Percentiles rank a stretch among this genome's conserved stretches.
Evolutionary conservation across 2,888 invertebrate genomes (phyloP).

Genomic region (Diaprepes abbreviatus): DNA sequence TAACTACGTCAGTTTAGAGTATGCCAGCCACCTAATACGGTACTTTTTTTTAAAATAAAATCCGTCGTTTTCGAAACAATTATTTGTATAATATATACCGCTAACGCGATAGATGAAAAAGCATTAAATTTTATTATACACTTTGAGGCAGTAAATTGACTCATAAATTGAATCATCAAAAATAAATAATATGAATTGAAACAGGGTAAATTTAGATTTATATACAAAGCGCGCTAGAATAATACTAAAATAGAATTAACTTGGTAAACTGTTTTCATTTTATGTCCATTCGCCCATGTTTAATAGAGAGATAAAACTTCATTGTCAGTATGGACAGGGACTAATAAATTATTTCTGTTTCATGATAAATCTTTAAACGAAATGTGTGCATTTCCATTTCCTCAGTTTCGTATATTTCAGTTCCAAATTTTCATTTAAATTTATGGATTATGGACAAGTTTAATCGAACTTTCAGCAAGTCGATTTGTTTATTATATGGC

Average conservation of each 20-base stretch:
- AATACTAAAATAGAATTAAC: slow-evolving; percentile 45
- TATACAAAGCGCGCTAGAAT: slow-evolving; percentile 36
- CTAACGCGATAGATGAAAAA: slow-evolving; percentile 11
- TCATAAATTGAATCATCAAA: slow-evolving; percentile 28
- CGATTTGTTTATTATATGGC: slow-evolving; percentile 18
- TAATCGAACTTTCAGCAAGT: neutral
- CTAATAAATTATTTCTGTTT: slow-evolving; percentile 46
- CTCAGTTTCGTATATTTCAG: slow-evolving; percentile 30
- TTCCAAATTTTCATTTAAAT: slow-evolving; percentile 23
- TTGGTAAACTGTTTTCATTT: slow-evolving; percentile 48
- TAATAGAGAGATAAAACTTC: slow-evolving; percentile 49
- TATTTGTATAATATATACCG: neutral
- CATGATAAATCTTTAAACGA: slow-evolving; percentile 44
- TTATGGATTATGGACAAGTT: slow-evolving; percentile 1
- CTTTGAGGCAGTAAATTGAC: slow-evolving; percentile 13
- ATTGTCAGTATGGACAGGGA: slow-evolving; percentile 42
- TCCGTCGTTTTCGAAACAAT: neutral
- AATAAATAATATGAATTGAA: slow-evolving; percentile 39
- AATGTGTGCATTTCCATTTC: slow-evolving; percentile 45
- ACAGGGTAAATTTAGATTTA: slow-evolving; percentile 38
- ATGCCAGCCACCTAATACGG: no score
- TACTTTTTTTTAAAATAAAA: no score
- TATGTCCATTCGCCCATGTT: slow-evolving; percentile 41
- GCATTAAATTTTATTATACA: slow-evolving; percentile 17
- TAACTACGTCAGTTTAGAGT: no score